Percentiles rank a stretch among this genome's conserved stretches.
Conservation (phyloP, 2,113 vertebrate species). For the Burhinus oedicnemus region DNA sequence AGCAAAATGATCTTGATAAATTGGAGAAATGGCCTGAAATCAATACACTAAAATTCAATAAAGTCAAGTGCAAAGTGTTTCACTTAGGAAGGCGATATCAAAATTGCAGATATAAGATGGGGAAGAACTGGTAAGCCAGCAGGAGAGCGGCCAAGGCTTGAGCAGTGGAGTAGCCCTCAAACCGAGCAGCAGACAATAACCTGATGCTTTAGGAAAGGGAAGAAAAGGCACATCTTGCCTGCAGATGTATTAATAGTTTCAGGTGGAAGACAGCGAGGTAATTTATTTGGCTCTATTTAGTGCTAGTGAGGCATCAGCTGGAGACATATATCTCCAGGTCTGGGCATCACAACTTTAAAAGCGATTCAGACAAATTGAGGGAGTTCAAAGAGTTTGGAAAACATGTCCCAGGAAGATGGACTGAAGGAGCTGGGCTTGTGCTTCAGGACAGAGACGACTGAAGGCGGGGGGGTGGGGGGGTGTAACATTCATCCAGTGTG, state of each 20-base stretch:
- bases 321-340: neutral
- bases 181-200: conserved; percentile 28
- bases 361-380: conserved; percentile 34
- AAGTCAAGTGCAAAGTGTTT: conserved; percentile 56
- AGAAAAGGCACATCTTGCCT: neutral
- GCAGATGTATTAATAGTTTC: neutral
- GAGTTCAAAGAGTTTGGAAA: conserved; percentile 43
- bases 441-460: neutral
- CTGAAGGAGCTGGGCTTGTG: conserved; percentile 12
- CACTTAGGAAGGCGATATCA: conserved; percentile 29
- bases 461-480: neutral
- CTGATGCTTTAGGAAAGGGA: conserved; percentile 8
- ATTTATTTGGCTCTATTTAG: conserved; percentile 57
- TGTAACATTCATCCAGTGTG: neutral
- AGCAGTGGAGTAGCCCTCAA: neutral
- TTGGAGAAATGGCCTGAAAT: conserved; percentile 63
- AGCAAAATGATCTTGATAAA: conserved; percentile 67
- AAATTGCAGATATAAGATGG: neutral
- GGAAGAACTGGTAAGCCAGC: neutral
- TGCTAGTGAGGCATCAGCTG: conserved; percentile 6
- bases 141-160: neutral
- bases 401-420: conserved; percentile 17
- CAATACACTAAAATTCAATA: conserved; percentile 64
- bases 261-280: neutral
- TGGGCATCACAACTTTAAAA: neutral